A percentile compares a stretch with the other conserved stretches of the same genome.
These are phyloP conservation scores for Protobothrops mucrosquamatus DNA, from an alignment of 2,113 vertebrate genomes.

Conservation along the genomic window DNA sequence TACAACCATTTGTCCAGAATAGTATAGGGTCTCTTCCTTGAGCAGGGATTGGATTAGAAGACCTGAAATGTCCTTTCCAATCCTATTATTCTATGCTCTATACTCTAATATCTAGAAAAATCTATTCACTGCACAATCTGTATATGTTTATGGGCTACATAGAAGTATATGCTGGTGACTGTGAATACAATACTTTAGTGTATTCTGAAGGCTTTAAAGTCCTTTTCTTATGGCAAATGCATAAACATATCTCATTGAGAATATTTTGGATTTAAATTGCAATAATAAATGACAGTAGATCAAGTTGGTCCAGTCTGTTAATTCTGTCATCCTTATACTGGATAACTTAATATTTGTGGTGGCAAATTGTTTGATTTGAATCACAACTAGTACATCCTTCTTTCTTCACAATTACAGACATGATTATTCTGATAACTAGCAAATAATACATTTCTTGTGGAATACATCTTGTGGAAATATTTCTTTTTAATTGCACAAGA, in stretches of 20 bases:
- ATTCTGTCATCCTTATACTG: neutral
- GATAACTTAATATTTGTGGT: neutral
- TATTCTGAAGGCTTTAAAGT: neutral
- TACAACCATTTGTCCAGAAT: too few species aligned
- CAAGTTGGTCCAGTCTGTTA: too few species aligned
- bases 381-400: neutral
- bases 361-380: neutral
- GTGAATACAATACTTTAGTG: neutral
- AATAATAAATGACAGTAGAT: neutral
- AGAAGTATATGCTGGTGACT: neutral
- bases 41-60: too few species aligned
- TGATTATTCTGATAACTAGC: neutral
- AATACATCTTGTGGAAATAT: neutral
- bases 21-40: too few species aligned
- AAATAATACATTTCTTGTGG: neutral
- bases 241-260: neutral
- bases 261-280: neutral
- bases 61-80: too few species aligned
- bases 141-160: neutral
- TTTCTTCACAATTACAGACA: neutral
- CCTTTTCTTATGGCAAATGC: neutral
- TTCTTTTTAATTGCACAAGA: neutral
- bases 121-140: neutral
- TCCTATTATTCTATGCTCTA: too few species aligned
- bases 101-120: neutral